Conservation (phyloP, 2,888 invertebrate genomes). For the Meloe dianella region DNA sequence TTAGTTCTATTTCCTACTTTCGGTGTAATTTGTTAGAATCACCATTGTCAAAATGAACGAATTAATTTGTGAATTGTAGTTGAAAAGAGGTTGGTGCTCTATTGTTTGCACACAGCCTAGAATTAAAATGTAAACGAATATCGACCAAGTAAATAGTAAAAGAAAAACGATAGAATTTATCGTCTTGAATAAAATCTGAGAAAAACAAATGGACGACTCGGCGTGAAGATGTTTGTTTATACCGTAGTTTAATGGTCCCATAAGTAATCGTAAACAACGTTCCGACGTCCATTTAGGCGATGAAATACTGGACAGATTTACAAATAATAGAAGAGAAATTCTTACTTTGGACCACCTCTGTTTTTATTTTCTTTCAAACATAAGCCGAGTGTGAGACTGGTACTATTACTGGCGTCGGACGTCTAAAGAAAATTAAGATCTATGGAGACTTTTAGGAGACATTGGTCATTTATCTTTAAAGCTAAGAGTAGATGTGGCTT, state of each 20-base stretch:
- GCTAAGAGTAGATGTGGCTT: constrained; percentile 40
- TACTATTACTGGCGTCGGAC: constrained; percentile 39
- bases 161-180: constrained; percentile 22
- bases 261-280: constrained; percentile 37
- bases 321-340: constrained; percentile 38
- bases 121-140: constrained; percentile 15
- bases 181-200: constrained; percentile 27
- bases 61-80: not conserved
- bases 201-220: constrained; percentile 27
- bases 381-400: constrained; percentile 36
- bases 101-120: not conserved
- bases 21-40: not conserved
- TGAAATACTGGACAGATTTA: constrained; percentile 39
- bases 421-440: constrained; percentile 53
- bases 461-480: constrained; percentile 50
- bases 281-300: constrained; percentile 37
- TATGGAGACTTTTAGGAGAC: constrained; percentile 51
- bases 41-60: not conserved
- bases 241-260: constrained; percentile 30
- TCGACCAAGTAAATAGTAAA: constrained; percentile 15
- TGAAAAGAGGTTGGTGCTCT: not conserved
- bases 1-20: not conserved
- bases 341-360: constrained; percentile 35
- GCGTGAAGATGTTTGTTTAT: constrained; percentile 34
- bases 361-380: constrained; percentile 38